Evolutionary conservation across 2,113 vertebrate genomes (phyloP).

Genomic region (Chloropsis cyanopogon): DNA sequence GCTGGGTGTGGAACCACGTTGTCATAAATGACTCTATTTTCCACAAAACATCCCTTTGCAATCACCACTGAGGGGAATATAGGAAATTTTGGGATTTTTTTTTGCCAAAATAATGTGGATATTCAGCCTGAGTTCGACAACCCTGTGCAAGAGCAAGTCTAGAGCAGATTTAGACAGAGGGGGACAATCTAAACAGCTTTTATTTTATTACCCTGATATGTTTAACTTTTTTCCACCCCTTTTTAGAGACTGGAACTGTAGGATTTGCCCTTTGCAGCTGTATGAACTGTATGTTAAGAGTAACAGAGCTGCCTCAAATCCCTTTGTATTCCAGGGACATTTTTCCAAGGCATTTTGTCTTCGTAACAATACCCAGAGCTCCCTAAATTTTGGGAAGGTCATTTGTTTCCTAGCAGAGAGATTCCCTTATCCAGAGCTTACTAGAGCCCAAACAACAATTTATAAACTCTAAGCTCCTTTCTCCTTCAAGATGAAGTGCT

Average conservation of each 20-base stretch:
- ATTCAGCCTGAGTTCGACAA: neutral
- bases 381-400: slow-evolving; percentile 56
- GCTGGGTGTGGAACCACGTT: neutral
- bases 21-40: fast-evolving
- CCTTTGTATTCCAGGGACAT: slow-evolving; percentile 35
- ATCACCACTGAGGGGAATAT: neutral
- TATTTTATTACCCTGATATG: slow-evolving; percentile 21
- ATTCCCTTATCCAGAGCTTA: slow-evolving; percentile 62
- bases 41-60: neutral
- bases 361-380: slow-evolving; percentile 63
- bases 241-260: neutral
- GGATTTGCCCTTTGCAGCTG: slow-evolving; percentile 44
- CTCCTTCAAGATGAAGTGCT: slow-evolving; percentile 58
- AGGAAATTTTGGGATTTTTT: neutral
- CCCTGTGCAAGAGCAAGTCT: neutral
- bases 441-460: slow-evolving; percentile 60
- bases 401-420: slow-evolving; percentile 67
- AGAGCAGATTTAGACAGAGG: neutral
- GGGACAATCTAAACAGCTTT: neutral
- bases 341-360: slow-evolving; percentile 54
- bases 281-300: slow-evolving; percentile 31
- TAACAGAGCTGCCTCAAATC: neutral
- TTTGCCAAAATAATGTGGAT: neutral
- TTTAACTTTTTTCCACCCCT: slow-evolving; percentile 18
- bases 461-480: slow-evolving; percentile 63